Base-by-base conservation (phyloP, 2,888 invertebrate genomes). In the Mactromeris polynyma region DNA sequence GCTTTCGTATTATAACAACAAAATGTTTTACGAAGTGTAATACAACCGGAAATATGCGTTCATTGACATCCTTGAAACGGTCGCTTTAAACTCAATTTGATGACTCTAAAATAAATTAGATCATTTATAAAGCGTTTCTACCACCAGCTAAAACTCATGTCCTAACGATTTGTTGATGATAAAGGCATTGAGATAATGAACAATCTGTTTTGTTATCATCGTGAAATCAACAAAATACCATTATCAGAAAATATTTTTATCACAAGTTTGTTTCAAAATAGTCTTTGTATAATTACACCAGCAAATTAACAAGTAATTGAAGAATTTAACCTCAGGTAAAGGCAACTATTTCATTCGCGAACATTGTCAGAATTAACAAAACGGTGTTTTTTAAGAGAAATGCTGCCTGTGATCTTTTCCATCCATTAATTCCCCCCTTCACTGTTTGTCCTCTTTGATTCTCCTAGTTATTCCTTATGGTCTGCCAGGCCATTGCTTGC, bases 21-120 rank as follows among this genome's bases (percentile, higher is more conserved):
- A n/a, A n/a, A n/a, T n/a, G n/a, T n/a, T n/a, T n/a, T n/a, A n/a
- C n/a, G n/a, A n/a, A n/a, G n/a, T n/a, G n/a, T n/a, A n/a, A n/a
- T n/a, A n/a, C n/a, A n/a, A n/a, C n/a, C n/a, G n/a, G n/a, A n/a
- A n/a, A n/a, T n/a, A n/a, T n/a, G 42, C 17, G 6, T 58, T 58
- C 7, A 69, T 17, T 6, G n/a, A 33, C 31, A 69, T 17, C 73
- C 36, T 9, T 33, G 73, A 73, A 33, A 73, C 36, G 36, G 19
- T 73, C 2, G 73, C 73, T 73, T 73, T 33, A 36, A 36, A 33
- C 36, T 73, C 36, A 73, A 36, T 73, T 73, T 36, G 19, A 33
- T 33, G 73, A 36, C 9, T 33, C 19, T 73, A 33, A 36, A 73
- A 73, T 73, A 73, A 73, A 73, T 73, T 73, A 73, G 73, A 33